Evolutionary conservation across 1,140 invertebrate genomes (phyloP), one percentile per base, ranked within the genome.

Genomic region (Temnothorax longispinosus): DNA sequence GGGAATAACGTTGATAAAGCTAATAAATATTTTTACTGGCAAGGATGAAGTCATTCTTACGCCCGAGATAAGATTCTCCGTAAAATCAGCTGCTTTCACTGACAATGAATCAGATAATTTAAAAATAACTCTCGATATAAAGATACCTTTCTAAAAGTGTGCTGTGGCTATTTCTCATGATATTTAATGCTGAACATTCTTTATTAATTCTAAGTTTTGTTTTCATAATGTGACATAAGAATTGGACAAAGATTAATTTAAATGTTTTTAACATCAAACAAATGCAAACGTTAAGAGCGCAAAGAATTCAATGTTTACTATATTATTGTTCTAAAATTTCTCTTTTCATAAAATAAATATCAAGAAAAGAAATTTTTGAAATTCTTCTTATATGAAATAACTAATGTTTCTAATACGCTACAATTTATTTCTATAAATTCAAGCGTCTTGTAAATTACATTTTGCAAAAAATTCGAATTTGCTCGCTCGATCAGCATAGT

Each of bases 1-100:
- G 38, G 38, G 21, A 89, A 74, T 77, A 82, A 89, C 38, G 41
- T 47, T 67, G n/a, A 52, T 44, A 44, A 11, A 72, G 38, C 11
- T 58, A 58, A 72, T 80, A 72, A 44, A 72, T 67, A 72, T 60
- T 58, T 72, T 72, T n/a, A 50, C 2, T 35, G 11, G 38, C 27
- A 47, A 35, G 50, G 18, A 60, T 72, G 35, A 81, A 44, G 4
- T 47, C 11, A 72, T 58, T 64, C 6, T 64, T 21, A 62, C 47
- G 4, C 11, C 10, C 15, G 69, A 67, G 50, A 50, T 15, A 32
- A 60, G 15, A 52, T 7, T 38, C 11, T 38, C 0, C 3, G 3
- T 52, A 62, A 47, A 52, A 72, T 54, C 32, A 54, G 47, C 54
- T 60, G 13, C 21, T 1, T 4, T 44, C 3, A 11, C 35, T 74